These are phyloP conservation scores for Orthosia cruda DNA, from an alignment of 2,888 invertebrate genomes.

Conservation along the genomic window DNA sequence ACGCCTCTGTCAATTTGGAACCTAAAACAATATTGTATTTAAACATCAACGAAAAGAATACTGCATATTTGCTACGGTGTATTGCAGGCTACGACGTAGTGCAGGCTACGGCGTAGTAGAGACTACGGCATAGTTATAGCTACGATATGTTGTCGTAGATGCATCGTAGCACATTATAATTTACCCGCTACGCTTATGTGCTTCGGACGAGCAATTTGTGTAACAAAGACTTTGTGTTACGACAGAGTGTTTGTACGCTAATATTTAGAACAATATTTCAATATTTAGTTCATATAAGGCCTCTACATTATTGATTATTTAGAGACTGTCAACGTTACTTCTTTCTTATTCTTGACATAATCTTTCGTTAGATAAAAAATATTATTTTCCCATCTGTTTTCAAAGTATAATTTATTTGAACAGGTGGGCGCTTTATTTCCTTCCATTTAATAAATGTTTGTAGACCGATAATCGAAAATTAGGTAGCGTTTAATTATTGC, in stretches of 20 bases:
- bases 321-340: background rate
- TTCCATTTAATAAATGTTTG: conserved; percentile 27
- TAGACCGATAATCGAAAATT: conserved; percentile 4
- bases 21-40: conserved; percentile 54
- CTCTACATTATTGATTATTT: background rate
- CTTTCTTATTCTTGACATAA: conserved; percentile 16
- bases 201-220: conserved; percentile 5
- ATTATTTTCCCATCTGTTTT: conserved; percentile 16
- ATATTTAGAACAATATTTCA: background rate
- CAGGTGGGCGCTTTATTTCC: conserved; percentile 28
- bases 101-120: too few relatives aligned
- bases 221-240: background rate
- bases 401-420: conserved; percentile 32
- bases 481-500: background rate
- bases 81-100: background rate
- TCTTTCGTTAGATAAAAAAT: conserved; percentile 9
- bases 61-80: conserved; percentile 12
- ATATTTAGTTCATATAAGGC: background rate
- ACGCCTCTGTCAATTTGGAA: conserved; percentile 87
- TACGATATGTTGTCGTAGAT: background rate
- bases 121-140: conserved; percentile 5
- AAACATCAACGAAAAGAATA: background rate
- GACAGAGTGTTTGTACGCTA: background rate
- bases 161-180: conserved; percentile 8
- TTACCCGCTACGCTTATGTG: conserved; percentile 3